Evolutionary conservation across 1,140 invertebrate genomes (phyloP).

Genomic region (Drosophila serrata): DNA sequence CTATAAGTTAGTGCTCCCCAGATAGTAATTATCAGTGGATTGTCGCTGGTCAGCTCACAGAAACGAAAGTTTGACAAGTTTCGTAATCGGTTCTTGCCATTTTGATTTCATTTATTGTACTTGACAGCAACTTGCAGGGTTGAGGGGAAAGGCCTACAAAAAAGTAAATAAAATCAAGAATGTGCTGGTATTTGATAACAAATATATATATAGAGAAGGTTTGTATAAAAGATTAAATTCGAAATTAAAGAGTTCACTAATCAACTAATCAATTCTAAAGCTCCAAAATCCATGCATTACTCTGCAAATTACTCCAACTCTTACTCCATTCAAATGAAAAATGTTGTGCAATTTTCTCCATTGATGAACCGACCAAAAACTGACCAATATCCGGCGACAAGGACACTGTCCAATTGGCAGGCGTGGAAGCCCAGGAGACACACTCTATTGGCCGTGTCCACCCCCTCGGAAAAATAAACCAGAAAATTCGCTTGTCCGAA

Average conservation of each 20-base stretch:
- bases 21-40: constrained; percentile 83
- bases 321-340: constrained; percentile 15
- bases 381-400: constrained; percentile 65
- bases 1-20: constrained; percentile 80
- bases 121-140: constrained; percentile 17
- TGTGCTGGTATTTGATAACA: too few relatives aligned
- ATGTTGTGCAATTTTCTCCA: constrained; percentile 22
- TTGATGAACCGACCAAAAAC: constrained; percentile 35
- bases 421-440: constrained; percentile 41
- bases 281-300: neutral
- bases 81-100: constrained; percentile 74
- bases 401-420: constrained; percentile 59
- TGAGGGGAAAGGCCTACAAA: neutral
- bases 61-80: constrained; percentile 74
- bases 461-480: constrained; percentile 7
- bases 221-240: neutral
- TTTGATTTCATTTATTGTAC: constrained; percentile 76
- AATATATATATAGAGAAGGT: neutral
- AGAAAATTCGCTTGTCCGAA: constrained; percentile 9
- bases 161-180: neutral
- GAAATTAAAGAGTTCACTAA: neutral
- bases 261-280: too few relatives aligned
- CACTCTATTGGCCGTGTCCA: constrained; percentile 54
- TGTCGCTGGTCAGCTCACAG: constrained; percentile 58
- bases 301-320: constrained; percentile 9